These are phyloP conservation scores for Dolichotis patagonum DNA, from an alignment of 2,113 vertebrate genomes.

Conservation along the genomic window DNA sequence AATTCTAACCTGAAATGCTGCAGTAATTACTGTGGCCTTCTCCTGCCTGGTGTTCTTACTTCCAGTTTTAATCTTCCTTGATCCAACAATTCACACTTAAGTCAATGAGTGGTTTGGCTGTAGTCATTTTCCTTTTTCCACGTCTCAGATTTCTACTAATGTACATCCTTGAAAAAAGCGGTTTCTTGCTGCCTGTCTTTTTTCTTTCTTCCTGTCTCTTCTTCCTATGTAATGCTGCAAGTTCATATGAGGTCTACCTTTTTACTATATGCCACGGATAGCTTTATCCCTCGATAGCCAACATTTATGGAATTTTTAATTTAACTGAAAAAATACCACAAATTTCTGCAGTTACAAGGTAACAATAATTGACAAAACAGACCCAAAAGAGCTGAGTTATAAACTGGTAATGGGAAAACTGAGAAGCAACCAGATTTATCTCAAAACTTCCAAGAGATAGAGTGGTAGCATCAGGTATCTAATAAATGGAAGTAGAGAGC, in stretches of 20 bases:
- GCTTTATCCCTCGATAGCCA: constrained; percentile 6
- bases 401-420: constrained; percentile 3
- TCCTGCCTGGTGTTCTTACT: background rate
- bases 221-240: background rate
- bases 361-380: background rate
- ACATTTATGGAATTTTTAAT: background rate
- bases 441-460: background rate
- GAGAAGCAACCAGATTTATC: constrained; percentile 12
- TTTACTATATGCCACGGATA: background rate
- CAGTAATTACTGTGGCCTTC: background rate
- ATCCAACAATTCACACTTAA: background rate
- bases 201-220: background rate
- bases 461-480: background rate
- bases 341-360: background rate
- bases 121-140: background rate
- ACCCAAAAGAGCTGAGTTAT: background rate
- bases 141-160: background rate
- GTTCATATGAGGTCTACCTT: background rate
- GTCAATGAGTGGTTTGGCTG: background rate
- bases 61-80: background rate
- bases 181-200: background rate
- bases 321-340: background rate
- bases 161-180: background rate
- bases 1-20: background rate
- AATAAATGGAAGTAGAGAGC: background rate